A percentile compares a stretch with the other conserved stretches of the same genome.
phyloP scores from a whole-genome alignment of 1,140 invertebrate genomes.

The Harpegnathos saltator region DNA sequence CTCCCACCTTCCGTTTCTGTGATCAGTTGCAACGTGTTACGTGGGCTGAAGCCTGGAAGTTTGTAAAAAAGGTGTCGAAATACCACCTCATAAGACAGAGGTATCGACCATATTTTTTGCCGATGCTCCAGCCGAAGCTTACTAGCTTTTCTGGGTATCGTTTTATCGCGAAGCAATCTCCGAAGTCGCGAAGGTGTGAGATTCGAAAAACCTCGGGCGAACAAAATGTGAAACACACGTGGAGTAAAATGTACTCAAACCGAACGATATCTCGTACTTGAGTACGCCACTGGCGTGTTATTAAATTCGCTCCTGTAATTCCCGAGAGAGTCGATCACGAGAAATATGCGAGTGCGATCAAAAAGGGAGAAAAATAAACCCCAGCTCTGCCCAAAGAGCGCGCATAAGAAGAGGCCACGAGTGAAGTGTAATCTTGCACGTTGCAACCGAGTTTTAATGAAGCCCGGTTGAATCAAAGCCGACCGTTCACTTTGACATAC shows the following conservation, averaged over 20 bases:
- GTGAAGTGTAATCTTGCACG: background rate
- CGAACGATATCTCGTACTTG: no score
- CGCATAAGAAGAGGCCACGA: background rate
- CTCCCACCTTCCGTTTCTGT: background rate
- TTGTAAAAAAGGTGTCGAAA: background rate
- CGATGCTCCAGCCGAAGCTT: conserved; percentile 15
- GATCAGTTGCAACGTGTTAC: background rate
- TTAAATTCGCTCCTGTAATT: background rate
- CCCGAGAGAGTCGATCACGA: background rate
- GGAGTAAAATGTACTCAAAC: no score
- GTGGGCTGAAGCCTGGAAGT: background rate
- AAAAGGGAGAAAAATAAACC: background rate
- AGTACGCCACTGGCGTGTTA: background rate
- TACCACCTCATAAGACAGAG: background rate
- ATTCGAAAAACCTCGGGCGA: background rate
- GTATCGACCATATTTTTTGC: conserved; percentile 10
- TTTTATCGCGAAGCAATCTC: background rate
- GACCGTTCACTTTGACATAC: background rate
- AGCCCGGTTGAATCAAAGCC: background rate
- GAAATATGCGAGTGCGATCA: background rate
- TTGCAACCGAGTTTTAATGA: conserved; percentile 28
- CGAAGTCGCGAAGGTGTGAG: background rate
- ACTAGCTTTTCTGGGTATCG: conserved; percentile 30
- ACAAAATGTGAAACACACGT: no score
- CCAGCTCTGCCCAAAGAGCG: no score